Evolutionary conservation across 2,888 invertebrate genomes (phyloP), one percentile per base, ranked within the genome.

Genomic region (Agonopterix heracliana): DNA sequence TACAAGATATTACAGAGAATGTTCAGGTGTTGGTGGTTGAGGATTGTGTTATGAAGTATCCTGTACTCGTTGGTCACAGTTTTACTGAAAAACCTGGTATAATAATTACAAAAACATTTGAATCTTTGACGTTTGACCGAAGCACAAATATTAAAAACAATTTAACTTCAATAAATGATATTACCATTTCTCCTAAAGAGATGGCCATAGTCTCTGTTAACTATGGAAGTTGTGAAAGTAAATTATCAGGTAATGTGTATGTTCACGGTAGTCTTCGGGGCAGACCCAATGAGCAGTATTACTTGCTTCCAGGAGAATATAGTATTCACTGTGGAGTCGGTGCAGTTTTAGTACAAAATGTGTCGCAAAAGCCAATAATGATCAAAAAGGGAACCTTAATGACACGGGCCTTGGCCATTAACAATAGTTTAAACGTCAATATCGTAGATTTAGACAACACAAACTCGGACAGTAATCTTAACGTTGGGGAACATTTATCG

Each of bases 271-370:
- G 7, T 5, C 9, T 35, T 5, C 35, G 35, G 9, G 35, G 35
- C 5, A 9, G 9, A 9, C 7, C 5, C 7, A 9, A 9, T 35
- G 5, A 35, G 5, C 4, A 35, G 40, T 44, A 46, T 48, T 53
- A 53, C 14, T 42, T 53, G 1, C 9, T 53, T 3, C 48, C 53
- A 3, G 53, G 53, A 1, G 46, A 50, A 34, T 53, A 53, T 26
- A 35, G 13, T 41, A n/a, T 49, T 13, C 41, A 40, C 26, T 13
- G 9, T 2, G 49, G 45, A 14, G 11, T 7, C 9, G 46, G 44
- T 7, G 34, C 8, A 40, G 38, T 42, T 11, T 34, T 44, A n/a
- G 12, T 41, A n/a, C 12, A 34, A 12, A 44, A 48, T 34, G 26
- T 44, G 1, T n/a, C n/a, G 9, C 9, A 34, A 2, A 38, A 34